Conservation (phyloP, 2,113 vertebrate species). For the Cephalopterus ornatus region DNA sequence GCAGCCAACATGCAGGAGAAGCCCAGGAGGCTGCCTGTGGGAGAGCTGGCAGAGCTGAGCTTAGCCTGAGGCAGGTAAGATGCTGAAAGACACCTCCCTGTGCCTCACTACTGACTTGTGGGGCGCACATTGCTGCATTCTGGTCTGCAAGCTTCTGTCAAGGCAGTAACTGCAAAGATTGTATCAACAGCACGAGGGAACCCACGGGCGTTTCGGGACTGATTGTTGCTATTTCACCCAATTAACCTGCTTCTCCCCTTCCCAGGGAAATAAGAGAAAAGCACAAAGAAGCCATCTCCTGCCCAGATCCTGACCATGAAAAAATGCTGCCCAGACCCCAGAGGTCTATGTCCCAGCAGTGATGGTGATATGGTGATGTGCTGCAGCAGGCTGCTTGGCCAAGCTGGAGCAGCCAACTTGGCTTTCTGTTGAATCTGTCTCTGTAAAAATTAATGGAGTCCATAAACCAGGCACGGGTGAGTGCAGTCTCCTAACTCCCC, state of each 20-base stretch:
- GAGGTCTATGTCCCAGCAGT: background rate
- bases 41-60: background rate
- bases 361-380: background rate
- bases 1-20: background rate
- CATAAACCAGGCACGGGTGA: background rate
- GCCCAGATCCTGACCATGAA: too few relatives aligned
- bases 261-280: background rate
- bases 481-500: background rate
- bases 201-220: background rate
- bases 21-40: background rate
- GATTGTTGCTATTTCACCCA: background rate
- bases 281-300: background rate
- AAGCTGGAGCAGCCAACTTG: background rate
- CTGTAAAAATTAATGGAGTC: background rate
- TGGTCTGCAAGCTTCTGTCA: background rate
- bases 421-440: background rate
- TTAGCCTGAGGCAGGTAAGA: background rate
- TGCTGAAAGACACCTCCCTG: background rate
- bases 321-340: background rate
- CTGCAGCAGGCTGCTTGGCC: background rate
- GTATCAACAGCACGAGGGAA: background rate
- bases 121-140: background rate
- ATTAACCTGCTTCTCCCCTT: rapidly evolving
- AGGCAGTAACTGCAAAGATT: background rate
- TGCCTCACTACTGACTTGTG: background rate